These are phyloP conservation scores for Hycleus phaleratus DNA, from an alignment of 1,140 invertebrate species.

Conservation along the genomic window DNA sequence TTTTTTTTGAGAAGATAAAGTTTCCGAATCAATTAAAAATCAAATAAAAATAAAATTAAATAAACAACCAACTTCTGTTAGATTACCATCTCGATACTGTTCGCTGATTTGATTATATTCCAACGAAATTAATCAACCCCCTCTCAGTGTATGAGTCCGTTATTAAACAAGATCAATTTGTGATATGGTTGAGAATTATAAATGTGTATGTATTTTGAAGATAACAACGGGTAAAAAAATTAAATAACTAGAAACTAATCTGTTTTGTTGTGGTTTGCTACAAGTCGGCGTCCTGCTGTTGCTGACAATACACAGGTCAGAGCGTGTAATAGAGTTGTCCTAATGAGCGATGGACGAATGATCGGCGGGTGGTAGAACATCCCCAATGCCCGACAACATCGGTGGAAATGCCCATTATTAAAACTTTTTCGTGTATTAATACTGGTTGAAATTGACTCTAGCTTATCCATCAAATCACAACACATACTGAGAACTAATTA, in stretches of 20 bases:
- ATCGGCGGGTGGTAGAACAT: constrained; percentile 7
- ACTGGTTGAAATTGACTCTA: too few species aligned
- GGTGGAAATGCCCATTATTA: neutral
- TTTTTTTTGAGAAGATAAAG: too few species aligned
- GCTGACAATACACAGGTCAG: constrained; percentile 17
- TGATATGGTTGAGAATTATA: too few species aligned
- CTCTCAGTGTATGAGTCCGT: too few species aligned
- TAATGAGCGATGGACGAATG: constrained; percentile 23
- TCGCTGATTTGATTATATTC: neutral
- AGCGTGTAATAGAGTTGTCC: constrained; percentile 27
- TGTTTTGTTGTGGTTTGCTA: neutral
- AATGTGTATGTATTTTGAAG: too few species aligned
- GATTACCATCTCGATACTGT: constrained; percentile 13
- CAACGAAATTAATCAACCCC: too few species aligned
- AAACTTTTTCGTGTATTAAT: neutral
- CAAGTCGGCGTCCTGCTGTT: constrained; percentile 8
- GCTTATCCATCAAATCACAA: constrained; percentile 8
- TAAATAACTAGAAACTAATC: too few species aligned
- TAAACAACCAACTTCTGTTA: neutral
- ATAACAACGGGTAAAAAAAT: too few species aligned
- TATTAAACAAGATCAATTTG: too few species aligned
- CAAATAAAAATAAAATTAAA: constrained; percentile 15
- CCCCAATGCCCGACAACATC: neutral
- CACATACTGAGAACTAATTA: constrained; percentile 7
- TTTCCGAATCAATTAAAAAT: too few species aligned